Evolutionary conservation across 2,888 invertebrate genomes (phyloP).

Genomic region (Cephus sareptanus): DNA sequence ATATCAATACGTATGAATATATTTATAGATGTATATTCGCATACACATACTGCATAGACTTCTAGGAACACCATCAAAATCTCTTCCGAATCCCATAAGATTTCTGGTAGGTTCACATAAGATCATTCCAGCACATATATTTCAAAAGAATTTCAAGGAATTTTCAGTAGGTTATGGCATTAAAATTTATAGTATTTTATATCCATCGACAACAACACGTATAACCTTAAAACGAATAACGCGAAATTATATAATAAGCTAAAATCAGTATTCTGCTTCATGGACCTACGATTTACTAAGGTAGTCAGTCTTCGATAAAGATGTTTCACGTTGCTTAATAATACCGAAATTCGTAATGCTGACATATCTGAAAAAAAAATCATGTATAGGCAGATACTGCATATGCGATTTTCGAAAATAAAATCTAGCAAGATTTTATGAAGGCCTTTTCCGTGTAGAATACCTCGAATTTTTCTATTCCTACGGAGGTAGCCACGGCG

Average conservation of each 20-base stretch:
- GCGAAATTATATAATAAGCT: not conserved
- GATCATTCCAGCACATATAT: not conserved
- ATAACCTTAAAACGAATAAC: not conserved
- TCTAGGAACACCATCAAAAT: not conserved
- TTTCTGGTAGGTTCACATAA: not conserved
- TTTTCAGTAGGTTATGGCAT: not conserved
- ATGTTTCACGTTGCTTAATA: not conserved
- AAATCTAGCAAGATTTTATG: not conserved
- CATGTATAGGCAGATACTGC: not conserved
- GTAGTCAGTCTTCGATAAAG: not conserved
- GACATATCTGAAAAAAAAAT: not conserved
- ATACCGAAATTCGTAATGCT: not conserved
- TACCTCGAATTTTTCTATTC: not conserved
- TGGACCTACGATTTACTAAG: no score
- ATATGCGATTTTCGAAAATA: conserved; percentile 28
- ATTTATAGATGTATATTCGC: not conserved
- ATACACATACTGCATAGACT: not conserved
- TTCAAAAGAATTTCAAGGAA: not conserved
- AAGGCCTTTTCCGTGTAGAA: not conserved
- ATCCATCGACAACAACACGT: not conserved
- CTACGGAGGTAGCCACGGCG: not conserved
- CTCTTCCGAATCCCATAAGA: not conserved
- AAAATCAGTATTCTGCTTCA: not conserved
- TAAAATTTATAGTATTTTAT: not conserved
- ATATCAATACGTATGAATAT: not conserved